Conservation (phyloP, 1,140 invertebrate genomes). For the Forficula auricularia region DNA sequence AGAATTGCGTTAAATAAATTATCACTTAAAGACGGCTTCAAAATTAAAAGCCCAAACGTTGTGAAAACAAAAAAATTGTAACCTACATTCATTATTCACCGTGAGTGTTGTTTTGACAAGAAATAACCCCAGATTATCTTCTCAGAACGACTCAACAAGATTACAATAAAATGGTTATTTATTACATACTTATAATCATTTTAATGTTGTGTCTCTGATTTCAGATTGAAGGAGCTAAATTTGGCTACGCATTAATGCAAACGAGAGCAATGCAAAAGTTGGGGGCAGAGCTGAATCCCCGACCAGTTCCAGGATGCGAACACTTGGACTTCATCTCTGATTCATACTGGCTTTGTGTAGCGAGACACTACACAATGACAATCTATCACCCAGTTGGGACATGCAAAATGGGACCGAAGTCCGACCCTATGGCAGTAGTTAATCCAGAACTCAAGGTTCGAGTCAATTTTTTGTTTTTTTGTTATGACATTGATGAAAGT, state of each 20-base stretch:
- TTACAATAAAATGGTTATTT: not conserved
- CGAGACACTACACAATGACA: constrained; percentile 29
- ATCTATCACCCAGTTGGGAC: constrained; percentile 28
- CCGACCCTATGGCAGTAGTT: constrained; percentile 24
- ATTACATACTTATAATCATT: not conserved
- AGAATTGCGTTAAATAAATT: too few relatives aligned
- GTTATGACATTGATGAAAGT: too few relatives aligned
- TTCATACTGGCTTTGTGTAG: constrained; percentile 21
- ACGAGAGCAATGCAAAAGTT: constrained; percentile 43
- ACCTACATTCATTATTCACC: too few relatives aligned
- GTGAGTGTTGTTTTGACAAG: too few relatives aligned
- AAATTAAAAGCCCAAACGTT: too few relatives aligned
- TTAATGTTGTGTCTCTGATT: too few relatives aligned
- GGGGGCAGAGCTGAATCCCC: constrained; percentile 40
- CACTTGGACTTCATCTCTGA: constrained; percentile 31
- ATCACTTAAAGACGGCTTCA: too few relatives aligned
- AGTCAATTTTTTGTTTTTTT: too few relatives aligned
- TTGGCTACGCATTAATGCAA: constrained; percentile 39
- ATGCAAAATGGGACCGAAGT: constrained; percentile 30
- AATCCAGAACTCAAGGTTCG: constrained; percentile 21
- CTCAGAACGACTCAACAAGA: too few relatives aligned
- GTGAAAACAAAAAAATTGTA: too few relatives aligned
- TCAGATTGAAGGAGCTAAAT: constrained; percentile 53
- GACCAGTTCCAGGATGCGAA: constrained; percentile 37
- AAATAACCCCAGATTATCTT: too few relatives aligned